Conservation (phyloP, 1,140 invertebrate genomes). For the Cephus cinctus region DNA sequence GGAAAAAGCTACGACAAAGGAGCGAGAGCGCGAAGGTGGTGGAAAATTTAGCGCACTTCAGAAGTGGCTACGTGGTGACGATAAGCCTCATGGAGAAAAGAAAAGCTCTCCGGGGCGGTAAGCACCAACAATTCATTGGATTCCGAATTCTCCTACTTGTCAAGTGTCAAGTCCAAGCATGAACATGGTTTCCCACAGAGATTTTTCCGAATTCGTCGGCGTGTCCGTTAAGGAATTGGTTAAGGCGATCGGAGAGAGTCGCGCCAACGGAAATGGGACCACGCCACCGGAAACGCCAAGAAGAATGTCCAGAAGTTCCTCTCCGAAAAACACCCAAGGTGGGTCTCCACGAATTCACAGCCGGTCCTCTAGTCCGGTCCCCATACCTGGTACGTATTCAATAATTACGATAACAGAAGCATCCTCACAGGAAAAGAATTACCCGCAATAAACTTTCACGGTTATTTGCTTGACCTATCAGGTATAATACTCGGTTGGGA, state of each 20-base stretch:
- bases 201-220: conserved; percentile 68
- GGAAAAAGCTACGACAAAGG: conserved; percentile 39
- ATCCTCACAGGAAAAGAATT: too few species aligned
- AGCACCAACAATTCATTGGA: conserved; percentile 11
- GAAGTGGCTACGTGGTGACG: conserved; percentile 71
- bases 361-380: conserved; percentile 63
- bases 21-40: conserved; percentile 52
- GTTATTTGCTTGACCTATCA: too few species aligned
- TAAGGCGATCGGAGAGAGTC: conserved; percentile 74
- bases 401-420: too few species aligned
- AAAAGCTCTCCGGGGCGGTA: conserved; percentile 53
- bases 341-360: conserved; percentile 57
- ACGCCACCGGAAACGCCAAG: conserved; percentile 74
- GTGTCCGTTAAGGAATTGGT: conserved; percentile 80
- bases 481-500: too few species aligned
- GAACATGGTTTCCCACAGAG: conserved; percentile 34
- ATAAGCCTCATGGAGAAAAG: conserved; percentile 49
- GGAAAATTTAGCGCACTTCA: conserved; percentile 67
- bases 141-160: too few species aligned
- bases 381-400: conserved; percentile 57
- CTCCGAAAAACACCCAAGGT: conserved; percentile 60
- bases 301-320: conserved; percentile 62
- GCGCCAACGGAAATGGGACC: conserved; percentile 75
- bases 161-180: neutral
- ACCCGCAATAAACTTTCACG: too few species aligned